These are phyloP conservation scores for Chaetoderma sp. DNA, from an alignment of 2,888 invertebrate genomes.

Conservation along the genomic window DNA sequence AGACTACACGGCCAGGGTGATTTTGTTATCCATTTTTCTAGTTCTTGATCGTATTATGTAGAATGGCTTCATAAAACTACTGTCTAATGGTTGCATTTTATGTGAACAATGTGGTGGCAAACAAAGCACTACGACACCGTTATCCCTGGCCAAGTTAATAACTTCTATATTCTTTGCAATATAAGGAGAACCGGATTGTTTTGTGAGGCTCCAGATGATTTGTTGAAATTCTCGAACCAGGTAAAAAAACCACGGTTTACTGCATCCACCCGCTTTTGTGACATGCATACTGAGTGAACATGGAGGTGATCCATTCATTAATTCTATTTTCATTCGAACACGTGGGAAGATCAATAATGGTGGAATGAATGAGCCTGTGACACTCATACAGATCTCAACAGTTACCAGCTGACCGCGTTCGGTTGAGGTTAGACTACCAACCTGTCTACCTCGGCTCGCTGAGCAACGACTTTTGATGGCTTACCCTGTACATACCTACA, in stretches of 20 bases:
- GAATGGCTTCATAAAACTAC: background rate
- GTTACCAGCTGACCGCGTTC: background rate
- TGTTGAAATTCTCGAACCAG: conserved; percentile 4
- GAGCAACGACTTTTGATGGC: background rate
- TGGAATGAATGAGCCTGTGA: background rate
- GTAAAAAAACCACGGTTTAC: background rate
- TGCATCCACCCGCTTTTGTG: conserved; percentile 3
- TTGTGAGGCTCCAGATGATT: background rate
- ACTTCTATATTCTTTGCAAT: background rate
- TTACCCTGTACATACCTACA: background rate
- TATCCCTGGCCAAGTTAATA: no score
- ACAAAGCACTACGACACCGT: no score
- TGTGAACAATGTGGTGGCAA: conserved; percentile 6
- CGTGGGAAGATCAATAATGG: background rate
- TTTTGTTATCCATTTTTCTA: background rate
- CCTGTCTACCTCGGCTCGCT: background rate
- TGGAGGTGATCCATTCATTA: no score
- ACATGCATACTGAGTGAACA: background rate
- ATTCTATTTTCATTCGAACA: background rate
- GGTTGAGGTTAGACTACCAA: background rate
- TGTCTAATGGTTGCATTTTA: conserved; percentile 5
- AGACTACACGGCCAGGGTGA: no score
- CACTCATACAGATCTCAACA: background rate
- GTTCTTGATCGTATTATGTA: background rate
- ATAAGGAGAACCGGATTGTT: background rate